Evolutionary conservation across 2,888 invertebrate species (phyloP), one percentile per base, ranked within the genome.

Genomic region (Zeuzera pyrina): DNA sequence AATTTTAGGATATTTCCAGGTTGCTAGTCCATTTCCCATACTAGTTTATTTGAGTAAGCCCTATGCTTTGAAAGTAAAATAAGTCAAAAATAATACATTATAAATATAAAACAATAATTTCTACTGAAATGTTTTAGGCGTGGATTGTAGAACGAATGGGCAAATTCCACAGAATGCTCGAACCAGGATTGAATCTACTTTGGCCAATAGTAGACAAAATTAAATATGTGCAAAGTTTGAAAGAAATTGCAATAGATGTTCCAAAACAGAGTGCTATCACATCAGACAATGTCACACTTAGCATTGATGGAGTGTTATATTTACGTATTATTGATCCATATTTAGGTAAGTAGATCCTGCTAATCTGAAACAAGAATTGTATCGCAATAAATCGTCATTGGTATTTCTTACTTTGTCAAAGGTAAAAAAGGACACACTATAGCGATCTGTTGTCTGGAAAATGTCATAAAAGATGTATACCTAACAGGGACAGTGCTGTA

Each of bases 141-240:
- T 97, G 97, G 97, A 87, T 99, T 38, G 93, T 98, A 0, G 99
- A 99, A 69, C 86, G 98, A 47, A 98, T 99, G 97, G 99, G 99
- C 29, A 96, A 94, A 77, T 99, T 95, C 76, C 89, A 94, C 67
- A 87, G 93, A 63, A 93, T 97, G 49, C 79, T 99, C 33, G 93
- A 97, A 33, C 98, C 99, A 7, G 99, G 99, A 1, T 76, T 99
- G 21, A 99, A 99, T 66, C 60, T 98, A 30, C 76, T 98, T 8
- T 87, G 97, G 54, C 99, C 99, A 1, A 73, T 99, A 35, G 84
- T 97, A 27, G 99, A 99, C 68, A 89, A 87, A 64, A 91, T 99
- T 13, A 96, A 93, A 77, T 99, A 99, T 85, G 98, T 99, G 8
- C 99, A 99, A 74, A 96, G 95, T 71, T 76, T 99, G 23, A 99